These are phyloP conservation scores for Vespertilio murinus DNA, from an alignment of 2,797 vertebrate genomes.

Conservation along the genomic window DNA sequence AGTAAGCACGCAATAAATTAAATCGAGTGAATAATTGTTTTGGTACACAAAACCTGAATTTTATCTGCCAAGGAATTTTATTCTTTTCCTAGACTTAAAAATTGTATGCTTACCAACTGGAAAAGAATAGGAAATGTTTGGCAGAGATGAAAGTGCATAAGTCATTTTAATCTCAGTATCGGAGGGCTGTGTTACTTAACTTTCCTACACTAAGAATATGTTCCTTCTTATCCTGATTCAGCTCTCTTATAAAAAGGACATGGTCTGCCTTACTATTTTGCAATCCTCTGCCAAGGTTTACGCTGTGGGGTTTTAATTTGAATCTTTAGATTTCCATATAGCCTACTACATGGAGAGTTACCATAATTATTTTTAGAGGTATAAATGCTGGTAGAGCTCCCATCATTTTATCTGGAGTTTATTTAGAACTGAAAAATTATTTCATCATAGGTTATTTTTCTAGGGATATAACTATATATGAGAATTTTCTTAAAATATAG, in stretches of 20 bases:
- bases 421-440: slow-evolving; percentile 7
- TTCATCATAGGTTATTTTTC: neutral
- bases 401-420: neutral
- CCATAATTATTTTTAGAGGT: slow-evolving; percentile 36
- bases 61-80: neutral
- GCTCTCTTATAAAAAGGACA: neutral
- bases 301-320: neutral
- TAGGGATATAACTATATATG: neutral
- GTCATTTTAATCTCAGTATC: neutral
- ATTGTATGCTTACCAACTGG: neutral
- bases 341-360: neutral
- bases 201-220: neutral
- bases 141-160: neutral
- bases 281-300: neutral
- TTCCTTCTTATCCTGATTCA: neutral
- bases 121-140: neutral
- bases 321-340: neutral
- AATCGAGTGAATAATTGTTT: neutral
- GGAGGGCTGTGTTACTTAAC: neutral
- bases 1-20: neutral
- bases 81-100: neutral
- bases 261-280: neutral
- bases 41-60: neutral
- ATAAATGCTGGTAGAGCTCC: neutral
- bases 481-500: slow-evolving; percentile 1